These are phyloP conservation scores for Siniperca chuatsi DNA, from an alignment of 2,113 vertebrate genomes.

Conservation along the genomic window DNA sequence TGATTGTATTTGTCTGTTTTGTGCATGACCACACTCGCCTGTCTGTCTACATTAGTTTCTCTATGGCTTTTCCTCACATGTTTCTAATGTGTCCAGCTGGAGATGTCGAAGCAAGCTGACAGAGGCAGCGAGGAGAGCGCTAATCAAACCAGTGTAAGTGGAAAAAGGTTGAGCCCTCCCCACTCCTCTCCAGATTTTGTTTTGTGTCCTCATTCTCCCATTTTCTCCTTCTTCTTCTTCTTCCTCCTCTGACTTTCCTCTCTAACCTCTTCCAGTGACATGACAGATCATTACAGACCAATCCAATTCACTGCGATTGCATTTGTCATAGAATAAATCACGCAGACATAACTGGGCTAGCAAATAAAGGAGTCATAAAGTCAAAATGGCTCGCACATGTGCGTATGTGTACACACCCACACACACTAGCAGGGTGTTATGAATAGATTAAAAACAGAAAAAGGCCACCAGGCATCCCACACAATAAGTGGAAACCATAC, in stretches of 20 bases:
- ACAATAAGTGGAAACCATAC: conserved; percentile 33
- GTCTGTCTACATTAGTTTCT: conserved; percentile 57
- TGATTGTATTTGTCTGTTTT: conserved; percentile 12
- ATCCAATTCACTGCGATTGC: conserved; percentile 58
- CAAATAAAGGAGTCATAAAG: conserved; percentile 66
- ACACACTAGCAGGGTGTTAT: conserved; percentile 38
- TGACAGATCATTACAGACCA: conserved; percentile 78
- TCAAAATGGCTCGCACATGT: conserved; percentile 53
- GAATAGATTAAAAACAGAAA: conserved; percentile 57
- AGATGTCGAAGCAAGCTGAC: conserved; percentile 82
- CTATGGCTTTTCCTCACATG: conserved; percentile 59
- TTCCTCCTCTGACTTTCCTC: conserved; percentile 26
- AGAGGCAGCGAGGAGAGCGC: conserved; percentile 80
- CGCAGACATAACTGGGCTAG: conserved; percentile 69
- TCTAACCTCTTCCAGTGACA: conserved; percentile 59
- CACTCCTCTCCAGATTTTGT: conserved; percentile 28
- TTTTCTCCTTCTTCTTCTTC: not conserved
- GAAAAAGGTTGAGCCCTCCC: conserved; percentile 22
- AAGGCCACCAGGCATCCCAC: conserved; percentile 58
- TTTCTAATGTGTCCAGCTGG: conserved; percentile 80
- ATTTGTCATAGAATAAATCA: conserved; percentile 77
- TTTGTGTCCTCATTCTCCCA: conserved; percentile 37
- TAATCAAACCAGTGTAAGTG: conserved; percentile 85
- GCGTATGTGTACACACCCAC: conserved; percentile 43
- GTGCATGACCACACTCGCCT: not conserved